Base-by-base conservation (phyloP, 2,888 invertebrate species). In the Ophraella communa region DNA sequence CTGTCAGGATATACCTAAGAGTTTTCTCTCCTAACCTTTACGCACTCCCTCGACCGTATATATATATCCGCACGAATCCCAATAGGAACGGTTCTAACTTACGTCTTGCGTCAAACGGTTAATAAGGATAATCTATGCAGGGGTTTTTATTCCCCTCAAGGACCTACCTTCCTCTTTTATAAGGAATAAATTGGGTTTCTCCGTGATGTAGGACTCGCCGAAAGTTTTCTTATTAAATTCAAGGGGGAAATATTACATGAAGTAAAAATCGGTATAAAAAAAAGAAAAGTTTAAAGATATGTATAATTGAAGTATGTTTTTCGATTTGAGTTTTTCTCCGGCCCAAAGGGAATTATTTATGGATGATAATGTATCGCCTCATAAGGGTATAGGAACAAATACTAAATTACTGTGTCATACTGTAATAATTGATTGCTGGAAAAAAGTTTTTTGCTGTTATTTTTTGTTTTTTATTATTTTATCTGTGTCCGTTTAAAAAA, bases 101-200 rank as follows among this genome's bases (percentile, higher is more conserved):
- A 62, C 64, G 62, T 60, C 66, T 64, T 66, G 58, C 62, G 68
- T 64, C 68, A 62, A 64, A 62, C 58, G 64, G 61, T 62, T 68
- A 68, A 68, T 68, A 68, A 66, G 68, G 66, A 68, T 68, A 68
- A 68, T 68, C 68, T 68, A 68, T 64, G 66, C 62, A 47, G 59
- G 57, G 62, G 66, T 57, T 65, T 64, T 62, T 62, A 61, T 52
- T 39, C 49, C 62, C 58, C 65, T 39, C 39, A 57, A 62, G 61
- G 56, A 47, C 54, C 58, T 35, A 42, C 61, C 57, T 62, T 62
- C 52, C 62, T 62, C 61, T 65, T 65, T 65, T 65, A 62, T 47
- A 58, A 53, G 57, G 57, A 61, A 61, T 58, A 65, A 65, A 61
- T 65, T 57, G 62, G 65, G 57, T 65, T 65, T 61, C 44, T 39